Evolutionary conservation across 2,888 invertebrate species (phyloP).

Genomic region (Drosophila parthenogenetica): DNA sequence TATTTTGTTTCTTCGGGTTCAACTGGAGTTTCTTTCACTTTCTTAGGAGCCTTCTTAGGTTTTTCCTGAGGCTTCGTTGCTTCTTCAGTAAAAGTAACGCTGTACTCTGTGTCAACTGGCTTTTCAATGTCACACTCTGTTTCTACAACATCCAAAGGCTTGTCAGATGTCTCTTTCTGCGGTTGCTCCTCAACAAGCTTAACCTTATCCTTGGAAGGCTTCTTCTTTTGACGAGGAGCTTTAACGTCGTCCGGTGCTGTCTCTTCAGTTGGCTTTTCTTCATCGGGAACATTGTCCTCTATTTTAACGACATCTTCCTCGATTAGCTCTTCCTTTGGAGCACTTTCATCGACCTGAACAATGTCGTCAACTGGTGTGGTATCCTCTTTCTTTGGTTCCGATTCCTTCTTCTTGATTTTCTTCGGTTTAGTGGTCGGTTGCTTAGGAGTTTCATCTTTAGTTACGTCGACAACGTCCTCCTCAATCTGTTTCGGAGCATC

Average conservation of each 20-base stretch:
- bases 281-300: constrained; percentile 67
- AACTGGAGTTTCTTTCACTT: constrained; percentile 25
- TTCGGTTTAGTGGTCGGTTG: constrained; percentile 66
- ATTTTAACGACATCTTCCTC: constrained; percentile 39
- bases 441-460: constrained; percentile 67
- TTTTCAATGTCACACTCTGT: constrained; percentile 64
- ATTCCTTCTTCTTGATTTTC: constrained; percentile 64
- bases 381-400: constrained; percentile 28
- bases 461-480: constrained; percentile 53
- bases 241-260: constrained; percentile 28
- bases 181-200: constrained; percentile 85
- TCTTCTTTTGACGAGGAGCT: constrained; percentile 50
- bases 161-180: constrained; percentile 25
- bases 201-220: constrained; percentile 69
- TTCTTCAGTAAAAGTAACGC: constrained; percentile 48
- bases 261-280: constrained; percentile 44
- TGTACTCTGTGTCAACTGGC: constrained; percentile 62
- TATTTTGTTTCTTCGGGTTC: constrained; percentile 34
- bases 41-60: constrained; percentile 31
- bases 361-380: constrained; percentile 33
- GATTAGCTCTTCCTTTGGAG: constrained; percentile 32
- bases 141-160: constrained; percentile 38
- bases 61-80: constrained; percentile 21
- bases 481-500: constrained; percentile 78
- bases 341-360: constrained; percentile 68